Conservation (phyloP, 2,113 vertebrate species). For the Tragelaphus buxtoni region DNA sequence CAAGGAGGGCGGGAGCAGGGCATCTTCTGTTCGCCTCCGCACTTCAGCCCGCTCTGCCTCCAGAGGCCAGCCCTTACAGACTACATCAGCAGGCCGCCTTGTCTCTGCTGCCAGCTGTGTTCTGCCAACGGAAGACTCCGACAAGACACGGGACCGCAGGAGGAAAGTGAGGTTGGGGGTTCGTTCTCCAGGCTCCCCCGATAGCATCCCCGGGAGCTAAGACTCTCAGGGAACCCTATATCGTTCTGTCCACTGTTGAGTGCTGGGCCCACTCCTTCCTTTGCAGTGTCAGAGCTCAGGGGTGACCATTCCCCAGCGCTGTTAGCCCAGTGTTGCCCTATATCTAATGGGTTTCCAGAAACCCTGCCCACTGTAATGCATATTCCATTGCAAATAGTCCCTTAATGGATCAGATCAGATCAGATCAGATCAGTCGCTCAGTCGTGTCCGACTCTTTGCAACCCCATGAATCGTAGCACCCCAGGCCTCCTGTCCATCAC, state of each 20-base stretch:
- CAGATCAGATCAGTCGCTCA: too few relatives aligned
- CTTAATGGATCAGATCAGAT: neutral
- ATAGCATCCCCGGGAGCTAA: neutral
- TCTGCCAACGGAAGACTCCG: neutral
- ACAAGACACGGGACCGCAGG: neutral
- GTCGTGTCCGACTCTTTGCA: too few relatives aligned
- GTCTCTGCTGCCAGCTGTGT: neutral
- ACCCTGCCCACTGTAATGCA: neutral
- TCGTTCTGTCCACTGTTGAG: neutral
- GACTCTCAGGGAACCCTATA: neutral
- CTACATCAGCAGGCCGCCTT: neutral
- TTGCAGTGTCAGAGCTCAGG: neutral
- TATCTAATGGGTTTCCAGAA: neutral
- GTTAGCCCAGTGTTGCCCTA: accelerated
- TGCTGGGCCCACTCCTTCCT: neutral
- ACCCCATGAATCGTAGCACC: too few relatives aligned
- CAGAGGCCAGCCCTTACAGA: neutral
- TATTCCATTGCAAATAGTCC: neutral
- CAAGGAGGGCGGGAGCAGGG: accelerated
- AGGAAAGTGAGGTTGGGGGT: neutral
- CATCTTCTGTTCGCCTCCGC: too few relatives aligned
- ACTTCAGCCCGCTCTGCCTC: neutral
- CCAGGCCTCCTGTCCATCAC: too few relatives aligned
- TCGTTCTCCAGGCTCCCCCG: neutral
- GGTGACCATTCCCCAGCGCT: neutral